Percentiles rank a stretch among this genome's conserved stretches.
Conservation (phyloP, 2,888 invertebrate species). For the Candidula unifasciata region DNA sequence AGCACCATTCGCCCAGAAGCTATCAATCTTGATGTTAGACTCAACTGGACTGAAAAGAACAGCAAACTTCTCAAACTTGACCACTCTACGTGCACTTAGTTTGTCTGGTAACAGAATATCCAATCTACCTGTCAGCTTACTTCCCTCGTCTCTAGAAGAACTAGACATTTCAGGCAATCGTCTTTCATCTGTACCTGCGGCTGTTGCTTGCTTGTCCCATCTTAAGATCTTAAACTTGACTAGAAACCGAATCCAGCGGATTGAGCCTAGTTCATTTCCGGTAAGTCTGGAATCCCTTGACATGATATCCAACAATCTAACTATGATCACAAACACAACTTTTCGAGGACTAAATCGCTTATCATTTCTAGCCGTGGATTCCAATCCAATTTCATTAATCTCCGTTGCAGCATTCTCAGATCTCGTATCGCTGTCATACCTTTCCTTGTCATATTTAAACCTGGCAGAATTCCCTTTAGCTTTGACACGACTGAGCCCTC, state of each 20-base stretch:
- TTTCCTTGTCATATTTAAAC: not conserved
- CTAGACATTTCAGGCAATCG: too few relatives aligned
- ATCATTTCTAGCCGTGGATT: not conserved
- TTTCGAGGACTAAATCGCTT: not conserved
- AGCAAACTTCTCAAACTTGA: not conserved
- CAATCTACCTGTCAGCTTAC: too few relatives aligned
- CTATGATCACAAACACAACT: too few relatives aligned
- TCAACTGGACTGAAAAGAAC: not conserved
- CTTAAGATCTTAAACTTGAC: not conserved
- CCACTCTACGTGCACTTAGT: not conserved
- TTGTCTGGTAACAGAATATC: too few relatives aligned
- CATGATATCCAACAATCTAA: not conserved
- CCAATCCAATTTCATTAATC: not conserved
- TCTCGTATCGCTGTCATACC: not conserved
- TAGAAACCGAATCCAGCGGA: not conserved
- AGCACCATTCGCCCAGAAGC: not conserved
- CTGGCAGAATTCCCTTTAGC: not conserved
- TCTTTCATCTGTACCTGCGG: too few relatives aligned
- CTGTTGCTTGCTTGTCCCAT: not conserved
- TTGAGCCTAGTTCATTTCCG: not conserved
- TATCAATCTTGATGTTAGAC: not conserved
- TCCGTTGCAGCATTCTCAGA: too few relatives aligned
- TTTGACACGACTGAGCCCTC: not conserved
- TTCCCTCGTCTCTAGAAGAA: too few relatives aligned
- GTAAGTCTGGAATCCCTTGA: not conserved